Evolutionary conservation across 2,797 vertebrate genomes (phyloP), one percentile per base, ranked within the genome.

Genomic region (Neosilurus hyrtlii): DNA sequence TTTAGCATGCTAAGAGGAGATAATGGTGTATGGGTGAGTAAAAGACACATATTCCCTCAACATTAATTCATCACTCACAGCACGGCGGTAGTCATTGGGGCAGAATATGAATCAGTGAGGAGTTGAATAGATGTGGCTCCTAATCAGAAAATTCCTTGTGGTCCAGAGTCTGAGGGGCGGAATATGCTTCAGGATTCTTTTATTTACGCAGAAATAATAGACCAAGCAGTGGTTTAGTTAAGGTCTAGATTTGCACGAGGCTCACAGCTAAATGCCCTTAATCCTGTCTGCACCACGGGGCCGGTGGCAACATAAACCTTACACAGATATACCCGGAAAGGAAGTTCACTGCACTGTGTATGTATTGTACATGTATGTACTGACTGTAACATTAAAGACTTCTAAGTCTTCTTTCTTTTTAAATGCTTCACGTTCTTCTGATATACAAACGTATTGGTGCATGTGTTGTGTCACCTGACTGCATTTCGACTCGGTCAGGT

Each of bases 1-100:
- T 99, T 99, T 94, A 99, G 98, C 92, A 99, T 99, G 98, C 94
- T 99, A 91, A 96, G 97, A 90, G 98, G 98, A 87, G 97, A 99
- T 91, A 97, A 95, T 85, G 96, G 97, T 91, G 92, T 98, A 91
- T 99, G 98, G 98, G 98, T 99, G 92, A 97, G 96, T 92, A 88
- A 37, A 61, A 61, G 20, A 37, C 11, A 15, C 11, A 37, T 9
- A 14, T 59, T 59, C 26, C 10, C 10, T 16, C 20, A n/a, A 22
- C 52, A 59, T 68, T 0, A 16, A 0, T 43, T n/a, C 1, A 57
- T 56, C 35, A 70, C 22, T 16, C 22, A 7, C 26, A 70, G 61
- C 16, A 22, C 15, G 26, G 37, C 1, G 35, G 18, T 26, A 6
- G 15, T 51, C 37, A 18, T 62, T 24, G 62, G 8, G 35, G 62